Evolutionary conservation across 2,797 vertebrate genomes (phyloP), one percentile per base, ranked within the genome.

Genomic region (Sandelia bainsii): DNA sequence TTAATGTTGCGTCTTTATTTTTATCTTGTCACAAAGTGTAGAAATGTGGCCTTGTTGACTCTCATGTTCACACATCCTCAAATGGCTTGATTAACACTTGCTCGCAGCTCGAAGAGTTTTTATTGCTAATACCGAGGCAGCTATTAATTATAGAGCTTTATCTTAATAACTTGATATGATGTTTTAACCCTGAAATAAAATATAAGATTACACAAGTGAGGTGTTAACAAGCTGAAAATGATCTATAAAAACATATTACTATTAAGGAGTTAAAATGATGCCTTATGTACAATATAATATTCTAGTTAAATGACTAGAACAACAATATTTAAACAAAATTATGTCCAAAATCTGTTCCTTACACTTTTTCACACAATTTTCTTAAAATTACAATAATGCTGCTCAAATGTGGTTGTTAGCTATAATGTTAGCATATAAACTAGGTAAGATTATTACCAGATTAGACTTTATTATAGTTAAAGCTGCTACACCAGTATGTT

Each of bases 1-100:
- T 68, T 29, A 34, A 34, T 58, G 69, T 51, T 42, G 13, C 6
- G 0, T 57, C 27, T 75, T 79, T 82, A 71, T 88, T 80, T 83
- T 85, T 82, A 70, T 50, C 52, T 23, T 8, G 0, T 63, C 64
- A 0, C 22, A 25, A 53, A 45, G 27, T 22, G 65, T 62, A 39
- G 53, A 81, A 50, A 69, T 4, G 40, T 19, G 5, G 50, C 49
- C 60, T 57, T 4, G 40, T 16, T 61, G 65, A 58, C 59, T 68
- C 48, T 49, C 32, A 3, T 37, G 16, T 70, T 84, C 69, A 54
- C 84, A 68, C 66, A 23, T 69, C 56, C 13, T 17, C 29, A 29
- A 53, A 63, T 60, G 60, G 40, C 49, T 66, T 1, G 19, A 74
- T 79, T 62, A 78, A 53, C 58, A 51, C 25, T 1, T 8, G 60